Base-by-base conservation (phyloP, 2,113 vertebrate genomes). In the Benitochromis conjunctus region DNA sequence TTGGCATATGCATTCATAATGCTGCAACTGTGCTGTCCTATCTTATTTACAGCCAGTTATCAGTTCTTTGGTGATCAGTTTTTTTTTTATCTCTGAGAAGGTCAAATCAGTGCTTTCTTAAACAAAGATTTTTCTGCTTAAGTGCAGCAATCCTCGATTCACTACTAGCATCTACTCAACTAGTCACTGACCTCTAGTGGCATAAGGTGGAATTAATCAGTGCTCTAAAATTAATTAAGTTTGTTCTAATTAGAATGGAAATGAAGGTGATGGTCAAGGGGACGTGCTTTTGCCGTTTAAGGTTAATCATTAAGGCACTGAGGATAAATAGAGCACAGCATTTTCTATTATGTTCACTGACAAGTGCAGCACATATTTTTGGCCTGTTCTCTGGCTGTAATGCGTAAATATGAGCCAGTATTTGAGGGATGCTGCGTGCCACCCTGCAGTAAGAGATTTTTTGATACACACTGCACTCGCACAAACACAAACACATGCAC, bases 121-220 rank as follows among this genome's bases (percentile, higher is more conserved):
- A 57, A 91, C 91, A 89, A 87, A 88, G 88, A 71, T 80, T 48
- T 83, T 57, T 80, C 36, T 57, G 11, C 66, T 56, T 2, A 51
- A 82, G 81, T 31, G 29, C 64, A 83, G 55, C 79, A 46, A 43
- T 41, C 31, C 31, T 81, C 14, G 19, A 14, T 43, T 78, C 81
- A 43, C 54, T 54, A 18, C 55, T 5, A 6, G 38, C 51, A 31
- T 82, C 82, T 87, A 36, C 62, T 91, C 41, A 60, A 93, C 94
- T 94, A 81, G 86, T 84, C 82, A 93, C 92, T 96, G 96, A 94
- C 95, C 92, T 95, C 96, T 96, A 95, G 95, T 96, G 96, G 94
- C 74, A 4, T 12, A n/a, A 26, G 48, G 54, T 14, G 82, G 88
- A 86, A 94, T 7, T 60, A 69, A 83, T 90, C 86, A 54, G 26